These are phyloP conservation scores for Macaria notata DNA, from an alignment of 2,888 invertebrate genomes.

Conservation along the genomic window DNA sequence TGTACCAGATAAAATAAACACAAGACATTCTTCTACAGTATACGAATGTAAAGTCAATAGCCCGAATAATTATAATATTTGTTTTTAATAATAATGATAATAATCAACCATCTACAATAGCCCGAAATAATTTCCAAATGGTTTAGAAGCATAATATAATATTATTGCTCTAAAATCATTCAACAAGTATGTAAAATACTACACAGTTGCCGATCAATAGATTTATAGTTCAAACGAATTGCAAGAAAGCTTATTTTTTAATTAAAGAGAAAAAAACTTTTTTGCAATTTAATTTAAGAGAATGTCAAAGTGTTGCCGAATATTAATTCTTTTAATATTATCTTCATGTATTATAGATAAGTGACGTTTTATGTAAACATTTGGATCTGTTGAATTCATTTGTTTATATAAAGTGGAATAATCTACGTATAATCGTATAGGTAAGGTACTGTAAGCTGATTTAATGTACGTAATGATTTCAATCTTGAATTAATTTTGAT, in stretches of 20 bases:
- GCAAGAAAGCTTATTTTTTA: constrained; percentile 40
- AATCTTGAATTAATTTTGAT: constrained; percentile 78
- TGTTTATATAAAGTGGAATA: constrained; percentile 52
- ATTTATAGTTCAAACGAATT: constrained; percentile 60
- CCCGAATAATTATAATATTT: constrained; percentile 59
- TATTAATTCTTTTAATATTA: constrained; percentile 79
- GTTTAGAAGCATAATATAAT: constrained; percentile 40
- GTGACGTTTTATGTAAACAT: constrained; percentile 56
- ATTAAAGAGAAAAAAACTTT: constrained; percentile 36
- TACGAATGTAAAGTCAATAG: constrained; percentile 63
- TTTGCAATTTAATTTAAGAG: constrained; percentile 54
- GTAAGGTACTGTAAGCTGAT: constrained; percentile 79
- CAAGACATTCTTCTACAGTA: constrained; percentile 71
- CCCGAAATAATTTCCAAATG: constrained; percentile 67
- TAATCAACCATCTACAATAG: constrained; percentile 64
- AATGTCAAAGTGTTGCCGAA: constrained; percentile 83
- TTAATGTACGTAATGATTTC: constrained; percentile 79
- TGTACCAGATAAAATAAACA: constrained; percentile 55
- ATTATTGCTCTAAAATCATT: constrained; percentile 44
- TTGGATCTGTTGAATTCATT: constrained; percentile 29
- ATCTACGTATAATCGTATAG: constrained; percentile 74
- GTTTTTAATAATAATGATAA: constrained; percentile 54
- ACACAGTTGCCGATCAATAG: constrained; percentile 74
- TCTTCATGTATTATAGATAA: constrained; percentile 77
- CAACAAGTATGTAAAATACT: constrained; percentile 51